Conservation (phyloP, 1,140 invertebrate species). For the Ostrea edulis region DNA sequence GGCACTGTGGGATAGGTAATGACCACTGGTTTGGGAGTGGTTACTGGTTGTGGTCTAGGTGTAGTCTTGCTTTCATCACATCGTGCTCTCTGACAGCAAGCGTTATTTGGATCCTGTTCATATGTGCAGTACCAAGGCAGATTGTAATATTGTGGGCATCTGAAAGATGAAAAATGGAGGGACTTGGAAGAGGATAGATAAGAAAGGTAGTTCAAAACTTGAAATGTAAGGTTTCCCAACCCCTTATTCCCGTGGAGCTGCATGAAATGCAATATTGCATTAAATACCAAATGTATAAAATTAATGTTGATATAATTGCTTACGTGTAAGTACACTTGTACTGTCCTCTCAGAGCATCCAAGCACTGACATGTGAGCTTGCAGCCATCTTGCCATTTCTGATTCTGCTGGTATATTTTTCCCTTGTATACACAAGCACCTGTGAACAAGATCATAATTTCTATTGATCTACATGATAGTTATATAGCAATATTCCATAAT, state of each 20-base stretch:
- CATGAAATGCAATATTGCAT: not conserved
- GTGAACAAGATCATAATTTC: not conserved
- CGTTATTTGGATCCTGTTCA: slow-evolving; percentile 57
- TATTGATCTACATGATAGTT: too few relatives aligned
- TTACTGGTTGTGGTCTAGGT: not conserved
- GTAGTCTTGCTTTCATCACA: slow-evolving; percentile 51
- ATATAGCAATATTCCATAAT: too few relatives aligned
- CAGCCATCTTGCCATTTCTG: slow-evolving; percentile 70
- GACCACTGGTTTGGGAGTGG: not conserved
- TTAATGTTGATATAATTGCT: not conserved
- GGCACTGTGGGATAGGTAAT: slow-evolving; percentile 37
- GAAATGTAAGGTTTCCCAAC: not conserved
- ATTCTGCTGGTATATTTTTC: slow-evolving; percentile 61
- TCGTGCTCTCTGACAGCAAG: slow-evolving; percentile 53
- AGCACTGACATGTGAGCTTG: slow-evolving; percentile 63
- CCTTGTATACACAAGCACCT: slow-evolving; percentile 65
- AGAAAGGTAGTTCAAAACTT: not conserved
- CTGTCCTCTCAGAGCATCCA: slow-evolving; percentile 62
- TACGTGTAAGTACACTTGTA: slow-evolving; percentile 69
- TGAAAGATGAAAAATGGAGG: slow-evolving; percentile 13
- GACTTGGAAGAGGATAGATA: not conserved
- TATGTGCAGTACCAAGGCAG: slow-evolving; percentile 55
- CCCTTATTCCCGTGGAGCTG: not conserved
- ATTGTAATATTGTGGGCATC: slow-evolving; percentile 62
- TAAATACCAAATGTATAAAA: not conserved